Base-by-base conservation (phyloP, 2,888 invertebrate genomes). In the Agriopis leucophaearia region DNA sequence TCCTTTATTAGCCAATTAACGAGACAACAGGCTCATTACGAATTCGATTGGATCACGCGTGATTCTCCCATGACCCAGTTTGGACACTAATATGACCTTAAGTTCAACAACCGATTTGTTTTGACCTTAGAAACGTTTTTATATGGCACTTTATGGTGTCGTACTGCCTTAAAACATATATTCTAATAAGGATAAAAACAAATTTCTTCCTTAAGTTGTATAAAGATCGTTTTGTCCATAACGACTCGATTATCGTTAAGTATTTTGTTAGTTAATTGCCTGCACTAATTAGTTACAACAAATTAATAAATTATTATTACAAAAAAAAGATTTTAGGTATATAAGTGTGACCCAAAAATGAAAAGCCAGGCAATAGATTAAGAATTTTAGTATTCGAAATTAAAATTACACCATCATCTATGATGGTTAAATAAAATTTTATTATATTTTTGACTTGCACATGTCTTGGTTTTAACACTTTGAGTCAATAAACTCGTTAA, bases 61-160 rank as follows among this genome's bases (percentile, higher is more conserved):
- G 80, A 79, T 76, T 75, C 74, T 80, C 69, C 90, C 91, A 87
- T 91, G 91, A 91, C 91, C 91, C 73, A 90, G 83, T 86, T 90
- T 77, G 70, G 78, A 72, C 72, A 75, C 75, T 81, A 82, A 78
- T 77, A 77, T 79, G 84, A 80, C 80, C 83, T 84, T 82, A 80
- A 66, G 77, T 80, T 81, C 76, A 75, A 77, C 74, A 76, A 76
- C 75, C 78, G 71, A 73, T 73, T 74, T 75, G 57, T 68, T 64
- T 68, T 71, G 69, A 66, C 71, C 72, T 65, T 54, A 70, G 44
- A 66, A 66, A 58, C 59, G 62, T 66, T 66, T 59, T 66, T 70
- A 64, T 57, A 70, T 52, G 66, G 66, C 45, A 52, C 38, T 66
- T 66, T 55, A 60, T 56, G 54, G 12, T 38, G 59, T 59, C 36